Evolutionary conservation across 2,113 vertebrate genomes (phyloP), one percentile per base, ranked within the genome.

Genomic region (Ceratotherium simum): DNA sequence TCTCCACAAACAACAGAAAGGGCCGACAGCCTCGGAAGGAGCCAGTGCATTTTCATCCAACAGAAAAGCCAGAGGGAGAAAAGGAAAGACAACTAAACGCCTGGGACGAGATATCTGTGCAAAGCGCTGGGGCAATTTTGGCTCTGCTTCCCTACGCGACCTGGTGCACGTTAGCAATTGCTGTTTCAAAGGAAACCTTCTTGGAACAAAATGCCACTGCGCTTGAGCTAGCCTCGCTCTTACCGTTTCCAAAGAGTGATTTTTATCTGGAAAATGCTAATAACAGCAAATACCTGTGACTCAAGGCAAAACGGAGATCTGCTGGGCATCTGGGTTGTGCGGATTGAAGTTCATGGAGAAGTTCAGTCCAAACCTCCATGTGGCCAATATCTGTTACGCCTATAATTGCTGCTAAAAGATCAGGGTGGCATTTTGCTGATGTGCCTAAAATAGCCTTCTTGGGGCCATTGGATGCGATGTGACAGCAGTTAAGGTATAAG

Each of bases 361-460:
- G 96, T 36, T 98, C 86, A 73, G 90, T 73, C 96, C 93, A 65
- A 96, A 98, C 86, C 90, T 87, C 95, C 80, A 51, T 6, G 69
- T 95, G 97, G 97, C 93, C 97, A 84, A 60, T 93, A 48, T 96
- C 97, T 85, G 96, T 94, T 95, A 94, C 25, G n/a, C 96, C 97
- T 98, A 31, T 98, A 99, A 99, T 98, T 98, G 98, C 98, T 96
- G 93, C 97, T 98, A 91, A 98, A 98, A 98, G 98, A 98, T 99
- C 98, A 98, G 18, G 0, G 96, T 98, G 98, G 97, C 98, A 98
- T 99, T 99, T 98, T 98, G 97, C 98, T 98, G 98, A 98, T 97
- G 97, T 84, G 95, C 98, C 97, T 96, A 95, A 98, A 98, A 98
- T 98, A 98, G 97, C 36, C 97, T 98, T 98, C 9, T 33, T 95